phyloP scores from a whole-genome alignment of 2,888 invertebrate species.

The Rhyacophila evoluta region DNA sequence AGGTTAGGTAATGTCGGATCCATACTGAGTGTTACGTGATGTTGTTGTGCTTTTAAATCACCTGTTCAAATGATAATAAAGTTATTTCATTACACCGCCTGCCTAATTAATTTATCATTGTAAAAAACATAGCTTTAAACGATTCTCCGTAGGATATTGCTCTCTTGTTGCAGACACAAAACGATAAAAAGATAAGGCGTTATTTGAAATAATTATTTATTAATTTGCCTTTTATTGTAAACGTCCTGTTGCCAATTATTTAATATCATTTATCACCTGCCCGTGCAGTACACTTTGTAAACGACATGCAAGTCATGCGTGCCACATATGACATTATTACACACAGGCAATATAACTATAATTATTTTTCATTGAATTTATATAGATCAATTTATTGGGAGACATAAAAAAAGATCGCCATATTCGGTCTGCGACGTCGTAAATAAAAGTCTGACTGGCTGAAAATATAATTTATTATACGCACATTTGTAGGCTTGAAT shows the following conservation, averaged over 20 bases:
- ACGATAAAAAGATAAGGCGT: not conserved
- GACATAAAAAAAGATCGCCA: not conserved
- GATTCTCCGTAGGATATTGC: too few species aligned
- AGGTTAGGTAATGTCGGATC: too few species aligned
- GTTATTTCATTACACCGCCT: too few species aligned
- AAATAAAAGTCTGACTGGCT: not conserved
- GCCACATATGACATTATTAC: not conserved
- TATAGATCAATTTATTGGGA: not conserved
- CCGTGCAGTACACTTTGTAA: not conserved
- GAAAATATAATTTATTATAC: not conserved
- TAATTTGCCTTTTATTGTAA: not conserved
- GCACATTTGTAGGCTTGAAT: slow-evolving; percentile 6
- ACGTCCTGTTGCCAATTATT: slow-evolving; percentile 4
- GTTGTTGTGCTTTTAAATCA: too few species aligned
- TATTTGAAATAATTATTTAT: not conserved
- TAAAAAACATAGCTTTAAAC: too few species aligned
- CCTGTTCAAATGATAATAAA: too few species aligned
- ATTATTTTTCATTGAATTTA: slow-evolving; percentile 3
- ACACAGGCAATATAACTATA: not conserved
- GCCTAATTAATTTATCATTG: too few species aligned
- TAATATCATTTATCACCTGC: not conserved
- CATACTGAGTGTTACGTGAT: too few species aligned
- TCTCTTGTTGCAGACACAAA: not conserved
- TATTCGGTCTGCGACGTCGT: not conserved
- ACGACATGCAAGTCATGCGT: slow-evolving; percentile 2